phyloP scores from a whole-genome alignment of 2,888 invertebrate genomes.

The Furcula furcula region DNA sequence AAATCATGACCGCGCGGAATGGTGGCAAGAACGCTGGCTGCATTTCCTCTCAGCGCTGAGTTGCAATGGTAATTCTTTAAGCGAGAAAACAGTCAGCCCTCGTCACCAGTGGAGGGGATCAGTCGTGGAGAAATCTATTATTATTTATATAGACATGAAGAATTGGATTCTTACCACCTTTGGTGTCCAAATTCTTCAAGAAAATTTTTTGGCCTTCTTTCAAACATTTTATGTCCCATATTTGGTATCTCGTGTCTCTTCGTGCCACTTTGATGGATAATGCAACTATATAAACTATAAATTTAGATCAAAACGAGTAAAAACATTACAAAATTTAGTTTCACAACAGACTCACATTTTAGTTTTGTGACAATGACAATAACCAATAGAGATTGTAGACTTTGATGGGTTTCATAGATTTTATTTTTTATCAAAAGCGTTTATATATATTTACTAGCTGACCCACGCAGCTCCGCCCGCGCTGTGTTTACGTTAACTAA shows the following conservation, averaged over 20 bases:
- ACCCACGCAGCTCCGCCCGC: too few relatives aligned
- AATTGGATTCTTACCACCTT: slow-evolving; percentile 54
- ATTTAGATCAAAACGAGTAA: background rate
- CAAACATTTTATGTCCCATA: slow-evolving; percentile 67
- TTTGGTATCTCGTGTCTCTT: slow-evolving; percentile 55
- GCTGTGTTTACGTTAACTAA: too few relatives aligned
- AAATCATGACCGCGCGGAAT: too few relatives aligned
- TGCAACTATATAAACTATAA: background rate
- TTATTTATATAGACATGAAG: too few relatives aligned
- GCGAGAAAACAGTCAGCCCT: too few relatives aligned
- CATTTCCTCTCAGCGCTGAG: too few relatives aligned
- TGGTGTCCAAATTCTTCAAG: slow-evolving; percentile 60
- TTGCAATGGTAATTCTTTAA: too few relatives aligned
- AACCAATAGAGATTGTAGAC: background rate
- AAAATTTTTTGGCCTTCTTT: slow-evolving; percentile 70
- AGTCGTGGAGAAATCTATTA: too few relatives aligned
- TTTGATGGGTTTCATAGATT: background rate
- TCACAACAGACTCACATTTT: background rate
- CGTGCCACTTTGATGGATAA: slow-evolving; percentile 64
- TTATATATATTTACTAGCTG: too few relatives aligned
- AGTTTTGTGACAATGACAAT: slow-evolving; percentile 1
- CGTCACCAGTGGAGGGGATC: too few relatives aligned
- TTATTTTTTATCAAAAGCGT: too few relatives aligned
- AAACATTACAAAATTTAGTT: background rate
- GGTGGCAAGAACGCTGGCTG: too few relatives aligned